Evolutionary conservation across 2,113 vertebrate genomes (phyloP).

Genomic region (Nettapus auritus): DNA sequence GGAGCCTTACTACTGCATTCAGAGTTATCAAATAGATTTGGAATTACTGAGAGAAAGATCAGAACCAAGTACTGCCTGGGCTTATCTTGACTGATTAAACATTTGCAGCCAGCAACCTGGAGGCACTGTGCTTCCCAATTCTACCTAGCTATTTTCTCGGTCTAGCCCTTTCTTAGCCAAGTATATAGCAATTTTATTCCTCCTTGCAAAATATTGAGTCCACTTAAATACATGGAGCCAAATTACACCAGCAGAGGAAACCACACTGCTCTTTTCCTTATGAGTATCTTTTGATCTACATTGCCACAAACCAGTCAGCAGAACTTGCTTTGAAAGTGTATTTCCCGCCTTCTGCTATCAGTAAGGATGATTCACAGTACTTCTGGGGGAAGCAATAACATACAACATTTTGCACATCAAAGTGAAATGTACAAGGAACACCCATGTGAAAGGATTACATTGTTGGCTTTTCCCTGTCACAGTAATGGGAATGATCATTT

Average conservation of each 20-base stretch:
- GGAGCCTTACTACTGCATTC: background rate
- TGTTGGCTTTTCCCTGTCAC: background rate
- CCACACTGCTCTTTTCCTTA: background rate
- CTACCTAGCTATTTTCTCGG: background rate
- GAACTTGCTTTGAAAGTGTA: background rate
- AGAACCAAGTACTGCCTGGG: background rate
- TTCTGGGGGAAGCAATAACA: background rate
- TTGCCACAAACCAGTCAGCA: background rate
- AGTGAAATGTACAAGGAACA: background rate
- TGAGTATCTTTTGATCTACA: background rate
- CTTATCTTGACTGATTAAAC: background rate
- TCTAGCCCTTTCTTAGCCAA: background rate
- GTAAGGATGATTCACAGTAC: background rate
- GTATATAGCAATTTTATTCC: background rate
- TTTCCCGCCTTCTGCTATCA: background rate
- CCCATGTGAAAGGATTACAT: background rate
- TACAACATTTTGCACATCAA: background rate
- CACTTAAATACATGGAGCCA: fast-evolving
- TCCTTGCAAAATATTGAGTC: background rate
- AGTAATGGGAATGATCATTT: background rate
- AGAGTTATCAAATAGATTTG: background rate
- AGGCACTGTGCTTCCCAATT: background rate
- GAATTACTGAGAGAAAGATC: background rate
- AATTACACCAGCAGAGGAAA: background rate
- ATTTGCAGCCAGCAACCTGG: background rate